Conservation (phyloP, 2,113 vertebrate genomes). For the Corvus cornix region DNA sequence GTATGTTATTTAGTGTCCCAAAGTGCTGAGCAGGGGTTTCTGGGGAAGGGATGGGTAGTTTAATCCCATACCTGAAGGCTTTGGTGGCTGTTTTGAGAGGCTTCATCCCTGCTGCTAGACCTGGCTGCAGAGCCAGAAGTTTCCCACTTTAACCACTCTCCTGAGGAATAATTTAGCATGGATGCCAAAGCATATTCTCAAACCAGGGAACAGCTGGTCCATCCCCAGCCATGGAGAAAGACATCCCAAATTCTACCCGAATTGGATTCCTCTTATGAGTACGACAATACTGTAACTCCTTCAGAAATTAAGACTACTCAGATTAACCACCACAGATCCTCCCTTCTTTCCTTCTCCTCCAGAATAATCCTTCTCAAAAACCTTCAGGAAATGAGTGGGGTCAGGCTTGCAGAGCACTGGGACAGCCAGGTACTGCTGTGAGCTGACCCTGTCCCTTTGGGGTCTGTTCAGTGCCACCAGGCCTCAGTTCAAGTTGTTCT, state of each 20-base stretch:
- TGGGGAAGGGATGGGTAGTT: neutral
- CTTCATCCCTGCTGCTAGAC: neutral
- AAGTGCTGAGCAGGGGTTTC: neutral
- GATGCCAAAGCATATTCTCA: neutral
- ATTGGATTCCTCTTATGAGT: neutral
- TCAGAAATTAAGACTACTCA: neutral
- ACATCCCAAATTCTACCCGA: neutral
- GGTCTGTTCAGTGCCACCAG: neutral
- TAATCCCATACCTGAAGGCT: neutral
- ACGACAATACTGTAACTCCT: neutral
- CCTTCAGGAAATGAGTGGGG: neutral
- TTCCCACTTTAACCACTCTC: neutral
- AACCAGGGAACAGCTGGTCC: neutral
- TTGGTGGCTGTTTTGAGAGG: neutral
- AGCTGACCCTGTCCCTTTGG: neutral
- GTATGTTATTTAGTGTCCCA: neutral
- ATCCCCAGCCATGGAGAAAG: neutral
- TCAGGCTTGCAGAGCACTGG: neutral
- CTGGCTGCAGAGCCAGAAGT: neutral
- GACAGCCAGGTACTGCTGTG: neutral
- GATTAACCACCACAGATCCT: neutral
- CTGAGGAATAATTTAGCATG: fast-evolving
- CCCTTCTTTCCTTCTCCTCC: neutral
- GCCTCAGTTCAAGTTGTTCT: neutral
- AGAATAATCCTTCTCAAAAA: neutral